Evolutionary conservation across 2,797 vertebrate genomes (phyloP).

Genomic region (Neomorphus geoffroyi): DNA sequence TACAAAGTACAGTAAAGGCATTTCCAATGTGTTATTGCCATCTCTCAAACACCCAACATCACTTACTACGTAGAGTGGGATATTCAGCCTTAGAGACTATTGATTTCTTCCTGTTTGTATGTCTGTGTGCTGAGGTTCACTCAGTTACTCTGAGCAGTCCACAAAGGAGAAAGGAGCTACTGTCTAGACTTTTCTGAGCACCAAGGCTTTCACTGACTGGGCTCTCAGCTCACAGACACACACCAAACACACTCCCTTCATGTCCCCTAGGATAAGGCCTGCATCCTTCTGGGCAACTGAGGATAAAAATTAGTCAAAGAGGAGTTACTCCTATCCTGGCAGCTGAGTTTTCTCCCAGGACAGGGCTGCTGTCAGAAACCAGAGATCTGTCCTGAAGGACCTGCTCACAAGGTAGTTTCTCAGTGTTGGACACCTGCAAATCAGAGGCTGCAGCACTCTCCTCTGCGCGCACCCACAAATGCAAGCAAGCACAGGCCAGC

Average conservation of each 20-base stretch:
- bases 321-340: not conserved
- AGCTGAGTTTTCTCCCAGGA: not conserved
- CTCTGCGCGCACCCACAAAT: not conserved
- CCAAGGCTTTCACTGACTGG: not conserved
- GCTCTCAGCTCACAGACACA: not conserved
- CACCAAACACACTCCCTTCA: not conserved
- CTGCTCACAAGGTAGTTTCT: not conserved
- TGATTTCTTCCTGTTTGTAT: not conserved
- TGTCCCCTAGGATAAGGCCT: not conserved
- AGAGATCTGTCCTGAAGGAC: not conserved
- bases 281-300: not conserved
- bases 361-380: not conserved
- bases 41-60: constrained; percentile 6
- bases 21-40: not conserved
- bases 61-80: not conserved
- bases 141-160: not conserved
- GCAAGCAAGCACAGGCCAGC: not conserved
- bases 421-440: not conserved
- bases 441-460: not conserved
- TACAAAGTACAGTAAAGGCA: not conserved
- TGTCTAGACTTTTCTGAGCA: not conserved
- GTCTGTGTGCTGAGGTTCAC: not conserved
- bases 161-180: not conserved
- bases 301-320: not conserved
- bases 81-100: not conserved